Evolutionary conservation across 2,888 invertebrate species (phyloP).

Genomic region (Yponomeuta sedellus): DNA sequence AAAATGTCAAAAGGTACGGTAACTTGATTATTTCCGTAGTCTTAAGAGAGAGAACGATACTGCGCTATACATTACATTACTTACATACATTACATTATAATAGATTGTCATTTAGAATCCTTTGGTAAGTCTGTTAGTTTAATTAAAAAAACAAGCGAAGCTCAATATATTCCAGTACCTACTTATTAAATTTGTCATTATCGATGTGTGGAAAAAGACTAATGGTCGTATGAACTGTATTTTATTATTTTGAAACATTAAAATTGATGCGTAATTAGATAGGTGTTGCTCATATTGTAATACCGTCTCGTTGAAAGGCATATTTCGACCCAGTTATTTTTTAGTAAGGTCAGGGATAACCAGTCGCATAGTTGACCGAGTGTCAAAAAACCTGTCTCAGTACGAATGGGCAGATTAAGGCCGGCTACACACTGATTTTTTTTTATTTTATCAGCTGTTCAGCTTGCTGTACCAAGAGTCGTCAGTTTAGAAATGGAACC

Average conservation of each 20-base stretch:
- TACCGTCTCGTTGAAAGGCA: slow-evolving; percentile 9
- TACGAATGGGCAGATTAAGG: neutral
- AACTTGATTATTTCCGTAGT: too few species aligned
- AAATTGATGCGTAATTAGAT: slow-evolving; percentile 1
- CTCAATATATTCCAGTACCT: too few species aligned
- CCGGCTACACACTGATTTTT: neutral
- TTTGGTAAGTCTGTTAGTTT: too few species aligned
- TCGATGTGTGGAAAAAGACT: too few species aligned
- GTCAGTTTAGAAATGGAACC: neutral
- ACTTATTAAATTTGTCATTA: too few species aligned
- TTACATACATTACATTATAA: too few species aligned
- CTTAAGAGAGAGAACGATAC: too few species aligned
- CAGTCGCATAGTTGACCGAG: slow-evolving; percentile 12
- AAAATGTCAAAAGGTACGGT: too few species aligned
- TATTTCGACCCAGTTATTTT: slow-evolving; percentile 10
- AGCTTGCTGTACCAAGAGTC: neutral
- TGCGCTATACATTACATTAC: too few species aligned
- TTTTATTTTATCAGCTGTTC: neutral
- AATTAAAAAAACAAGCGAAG: too few species aligned
- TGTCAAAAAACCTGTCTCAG: slow-evolving; percentile 2
- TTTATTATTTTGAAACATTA: neutral
- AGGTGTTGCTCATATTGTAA: neutral
- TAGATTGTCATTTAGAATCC: too few species aligned
- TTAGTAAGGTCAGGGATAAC: slow-evolving; percentile 15
- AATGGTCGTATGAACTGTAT: too few species aligned